A percentile compares a stretch with the other conserved stretches of the same genome.
Conservation (phyloP, 2,888 invertebrate species). For the Conus canariensis region DNA sequence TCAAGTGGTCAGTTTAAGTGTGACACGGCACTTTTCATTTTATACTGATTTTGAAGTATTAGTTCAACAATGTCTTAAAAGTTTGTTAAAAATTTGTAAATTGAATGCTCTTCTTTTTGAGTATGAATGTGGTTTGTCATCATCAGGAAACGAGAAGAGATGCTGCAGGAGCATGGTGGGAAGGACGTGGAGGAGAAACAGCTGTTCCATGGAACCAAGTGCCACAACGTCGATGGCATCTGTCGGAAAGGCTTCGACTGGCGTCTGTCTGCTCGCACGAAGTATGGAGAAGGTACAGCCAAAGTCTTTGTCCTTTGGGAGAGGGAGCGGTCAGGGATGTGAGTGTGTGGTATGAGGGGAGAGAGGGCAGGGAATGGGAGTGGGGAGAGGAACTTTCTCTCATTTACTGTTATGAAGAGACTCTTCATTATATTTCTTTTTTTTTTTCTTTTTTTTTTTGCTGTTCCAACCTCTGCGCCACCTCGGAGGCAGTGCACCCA, state of each 20-base stretch:
- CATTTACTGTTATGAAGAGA: neutral
- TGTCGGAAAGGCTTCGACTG: conserved; percentile 65
- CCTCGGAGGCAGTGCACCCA: too few relatives aligned
- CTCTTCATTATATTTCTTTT: neutral
- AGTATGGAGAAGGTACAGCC: conserved; percentile 61
- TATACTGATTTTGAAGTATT: too few relatives aligned
- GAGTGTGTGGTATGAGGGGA: too few relatives aligned
- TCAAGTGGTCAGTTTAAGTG: too few relatives aligned
- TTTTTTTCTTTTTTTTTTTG: too few relatives aligned
- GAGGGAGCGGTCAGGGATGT: neutral
- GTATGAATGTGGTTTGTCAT: too few relatives aligned
- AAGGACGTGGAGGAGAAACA: conserved; percentile 60
- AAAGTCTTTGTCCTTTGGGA: neutral
- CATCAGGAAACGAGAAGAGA: conserved; percentile 65
- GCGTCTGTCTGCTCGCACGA: conserved; percentile 61
- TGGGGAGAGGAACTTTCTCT: neutral
- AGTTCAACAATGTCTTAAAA: too few relatives aligned
- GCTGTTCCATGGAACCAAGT: conserved; percentile 62
- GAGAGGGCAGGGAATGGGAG: too few relatives aligned
- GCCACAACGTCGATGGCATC: conserved; percentile 58
- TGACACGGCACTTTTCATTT: too few relatives aligned
- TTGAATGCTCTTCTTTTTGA: too few relatives aligned
- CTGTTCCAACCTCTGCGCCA: too few relatives aligned
- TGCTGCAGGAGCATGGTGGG: conserved; percentile 67
- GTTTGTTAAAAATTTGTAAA: too few relatives aligned